Percentiles rank a stretch among this genome's conserved stretches.
phyloP scores from a whole-genome alignment of 2,113 vertebrate species.

The Pheucticus melanocephalus region DNA sequence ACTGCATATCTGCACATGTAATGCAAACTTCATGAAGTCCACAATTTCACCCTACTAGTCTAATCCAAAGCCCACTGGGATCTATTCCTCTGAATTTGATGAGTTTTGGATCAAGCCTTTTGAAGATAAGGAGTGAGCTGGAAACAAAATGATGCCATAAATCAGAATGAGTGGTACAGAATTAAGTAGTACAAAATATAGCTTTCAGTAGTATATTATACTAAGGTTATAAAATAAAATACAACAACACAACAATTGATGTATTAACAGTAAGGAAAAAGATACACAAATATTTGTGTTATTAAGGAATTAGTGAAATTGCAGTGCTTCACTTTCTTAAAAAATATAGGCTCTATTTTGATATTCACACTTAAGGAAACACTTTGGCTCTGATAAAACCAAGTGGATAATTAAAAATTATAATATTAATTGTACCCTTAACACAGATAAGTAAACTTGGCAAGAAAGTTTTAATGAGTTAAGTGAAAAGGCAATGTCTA shows the following conservation, averaged over 20 bases:
- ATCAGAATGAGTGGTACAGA: conserved; percentile 55
- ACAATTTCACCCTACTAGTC: conserved; percentile 58
- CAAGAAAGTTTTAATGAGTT: conserved; percentile 63
- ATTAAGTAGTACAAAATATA: conserved; percentile 53
- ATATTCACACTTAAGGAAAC: conserved; percentile 53
- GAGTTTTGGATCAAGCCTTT: conserved; percentile 66
- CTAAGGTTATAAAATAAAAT: conserved; percentile 45
- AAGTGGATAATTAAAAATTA: conserved; percentile 63
- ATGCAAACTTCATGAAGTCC: conserved; percentile 50
- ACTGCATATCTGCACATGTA: conserved; percentile 23
- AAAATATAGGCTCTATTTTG: conserved; percentile 39
- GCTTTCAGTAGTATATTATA: conserved; percentile 38
- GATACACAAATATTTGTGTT: conserved; percentile 1
- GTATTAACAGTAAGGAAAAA: not conserved
- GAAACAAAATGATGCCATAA: conserved; percentile 68
- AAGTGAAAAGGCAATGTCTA: conserved; percentile 51
- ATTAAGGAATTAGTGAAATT: conserved; percentile 22
- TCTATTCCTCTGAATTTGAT: conserved; percentile 58
- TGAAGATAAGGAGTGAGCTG: conserved; percentile 58
- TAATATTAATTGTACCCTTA: conserved; percentile 61
- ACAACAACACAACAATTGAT: not conserved
- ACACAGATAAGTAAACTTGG: conserved; percentile 59
- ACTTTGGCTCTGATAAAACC: conserved; percentile 55
- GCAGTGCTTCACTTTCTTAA: not conserved
- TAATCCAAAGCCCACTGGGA: conserved; percentile 65